phyloP scores from a whole-genome alignment of 2,113 vertebrate genomes.

The Engystomops pustulosus region DNA sequence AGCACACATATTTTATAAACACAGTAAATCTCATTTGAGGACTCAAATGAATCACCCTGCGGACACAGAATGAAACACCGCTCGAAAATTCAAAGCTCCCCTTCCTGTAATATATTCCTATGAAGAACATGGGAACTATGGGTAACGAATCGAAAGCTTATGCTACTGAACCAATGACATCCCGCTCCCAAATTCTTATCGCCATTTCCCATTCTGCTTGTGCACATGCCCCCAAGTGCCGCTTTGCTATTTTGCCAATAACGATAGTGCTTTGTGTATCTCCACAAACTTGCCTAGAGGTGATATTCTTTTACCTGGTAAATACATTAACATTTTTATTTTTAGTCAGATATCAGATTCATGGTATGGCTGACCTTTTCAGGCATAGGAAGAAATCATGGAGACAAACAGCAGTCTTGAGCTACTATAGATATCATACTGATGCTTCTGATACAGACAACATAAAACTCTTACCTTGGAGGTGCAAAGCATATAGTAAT shows the following conservation, averaged over 20 bases:
- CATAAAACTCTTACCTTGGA: neutral
- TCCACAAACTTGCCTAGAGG: neutral
- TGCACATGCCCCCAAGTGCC: neutral
- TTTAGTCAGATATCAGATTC: no score
- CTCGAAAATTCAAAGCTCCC: constrained; percentile 14
- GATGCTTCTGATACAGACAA: neutral
- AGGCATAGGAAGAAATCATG: neutral
- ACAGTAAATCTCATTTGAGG: constrained; percentile 42
- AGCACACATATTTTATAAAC: constrained; percentile 40
- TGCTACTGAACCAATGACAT: neutral
- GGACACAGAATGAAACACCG: constrained; percentile 31
- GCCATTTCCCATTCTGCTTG: neutral
- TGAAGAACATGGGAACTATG: neutral
- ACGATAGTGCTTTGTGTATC: neutral
- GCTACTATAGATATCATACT: neutral
- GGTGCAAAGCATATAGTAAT: neutral
- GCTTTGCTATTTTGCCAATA: neutral
- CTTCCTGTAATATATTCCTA: constrained; percentile 18
- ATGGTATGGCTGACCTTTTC: neutral
- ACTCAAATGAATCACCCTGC: constrained; percentile 17
- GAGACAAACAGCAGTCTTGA: neutral
- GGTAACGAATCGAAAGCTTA: constrained; percentile 14
- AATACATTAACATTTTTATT: no score
- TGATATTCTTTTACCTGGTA: neutral
- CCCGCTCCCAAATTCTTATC: constrained; percentile 16